Conservation (phyloP, 2,797 vertebrate genomes). For the Diglossa cyanea region DNA sequence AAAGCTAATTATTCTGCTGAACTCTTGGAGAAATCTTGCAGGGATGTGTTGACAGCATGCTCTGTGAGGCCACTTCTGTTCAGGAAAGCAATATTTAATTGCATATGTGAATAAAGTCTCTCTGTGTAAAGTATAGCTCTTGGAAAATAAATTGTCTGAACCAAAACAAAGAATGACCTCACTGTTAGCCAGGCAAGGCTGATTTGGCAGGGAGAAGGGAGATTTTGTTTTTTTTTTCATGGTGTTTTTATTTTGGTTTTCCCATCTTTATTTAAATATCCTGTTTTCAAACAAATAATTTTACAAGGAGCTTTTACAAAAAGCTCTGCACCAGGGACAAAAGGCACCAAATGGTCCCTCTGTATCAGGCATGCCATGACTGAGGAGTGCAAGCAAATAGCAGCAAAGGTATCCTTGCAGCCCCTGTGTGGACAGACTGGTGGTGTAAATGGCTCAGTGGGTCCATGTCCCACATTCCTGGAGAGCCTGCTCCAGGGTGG, state of each 20-base stretch:
- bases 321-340: not conserved
- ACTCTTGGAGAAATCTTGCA: conserved; percentile 67
- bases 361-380: not conserved
- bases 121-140: not conserved
- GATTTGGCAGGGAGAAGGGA: not conserved
- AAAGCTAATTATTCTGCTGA: conserved; percentile 72
- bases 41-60: conserved; percentile 54
- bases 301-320: not conserved
- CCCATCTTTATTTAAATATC: not conserved
- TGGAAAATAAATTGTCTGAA: not conserved
- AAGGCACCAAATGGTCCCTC: not conserved
- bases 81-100: conserved; percentile 61
- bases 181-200: not conserved
- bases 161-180: not conserved
- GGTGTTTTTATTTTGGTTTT: not conserved
- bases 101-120: conserved; percentile 26
- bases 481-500: not conserved
- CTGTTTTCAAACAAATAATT: not conserved
- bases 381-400: not conserved
- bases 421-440: not conserved
- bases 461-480: accelerated
- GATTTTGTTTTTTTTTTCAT: not conserved
- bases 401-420: not conserved
- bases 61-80: conserved; percentile 48
- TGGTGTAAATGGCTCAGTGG: not conserved